A percentile compares a stretch with the other conserved stretches of the same genome.
phyloP scores from a whole-genome alignment of 2,888 invertebrate genomes.

The Chaetogeoica ovagalla region DNA sequence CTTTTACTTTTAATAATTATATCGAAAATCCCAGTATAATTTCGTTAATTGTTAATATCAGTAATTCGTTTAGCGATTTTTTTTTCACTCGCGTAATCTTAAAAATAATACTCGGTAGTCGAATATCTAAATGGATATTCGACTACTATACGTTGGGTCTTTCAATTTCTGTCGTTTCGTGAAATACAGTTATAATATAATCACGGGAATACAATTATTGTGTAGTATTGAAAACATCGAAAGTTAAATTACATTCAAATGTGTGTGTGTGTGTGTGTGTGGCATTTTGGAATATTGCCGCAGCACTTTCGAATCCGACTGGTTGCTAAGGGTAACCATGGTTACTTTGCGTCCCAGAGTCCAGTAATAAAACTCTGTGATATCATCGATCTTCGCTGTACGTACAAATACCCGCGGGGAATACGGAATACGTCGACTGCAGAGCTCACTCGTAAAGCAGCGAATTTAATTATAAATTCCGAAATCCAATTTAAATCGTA shows the following conservation, averaged over 20 bases:
- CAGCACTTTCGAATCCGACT: not conserved
- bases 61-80: no score
- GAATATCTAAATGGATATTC: no score
- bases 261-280: not conserved
- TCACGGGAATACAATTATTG: not conserved
- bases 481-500: slow-evolving; percentile 15
- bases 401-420: slow-evolving; percentile 16
- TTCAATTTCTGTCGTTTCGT: no score
- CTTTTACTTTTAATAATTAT: no score
- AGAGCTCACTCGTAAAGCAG: not conserved
- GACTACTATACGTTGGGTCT: no score
- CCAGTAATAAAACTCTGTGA: slow-evolving; percentile 31
- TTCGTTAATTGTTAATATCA: no score
- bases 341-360: slow-evolving; percentile 31
- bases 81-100: no score
- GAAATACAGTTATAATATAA: not conserved
- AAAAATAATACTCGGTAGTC: no score
- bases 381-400: slow-evolving; percentile 38
- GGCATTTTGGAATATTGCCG: not conserved
- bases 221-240: not conserved
- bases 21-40: no score
- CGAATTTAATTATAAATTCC: slow-evolving; percentile 19
- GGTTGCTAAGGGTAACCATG: slow-evolving; percentile 43
- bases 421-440: slow-evolving; percentile 1
- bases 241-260: not conserved